Percentiles rank a stretch among this genome's conserved stretches.
Evolutionary conservation across 2,888 invertebrate species (phyloP).

Genomic region (Helobdella robusta): DNA sequence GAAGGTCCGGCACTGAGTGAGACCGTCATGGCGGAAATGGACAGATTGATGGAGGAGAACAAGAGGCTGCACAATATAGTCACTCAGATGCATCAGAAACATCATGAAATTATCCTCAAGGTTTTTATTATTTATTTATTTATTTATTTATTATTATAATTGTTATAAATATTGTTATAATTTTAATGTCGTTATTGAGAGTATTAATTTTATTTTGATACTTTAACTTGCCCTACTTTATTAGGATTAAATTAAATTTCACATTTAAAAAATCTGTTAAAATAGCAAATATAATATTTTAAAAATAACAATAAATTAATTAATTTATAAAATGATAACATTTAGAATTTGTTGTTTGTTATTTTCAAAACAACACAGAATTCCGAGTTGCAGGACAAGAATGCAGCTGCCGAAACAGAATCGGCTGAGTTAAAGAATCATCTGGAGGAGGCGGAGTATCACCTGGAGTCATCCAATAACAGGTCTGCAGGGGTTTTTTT

Average conservation of each 20-base stretch:
- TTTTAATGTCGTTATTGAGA: neutral
- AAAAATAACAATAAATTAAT: neutral
- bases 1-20: slow-evolving; percentile 36
- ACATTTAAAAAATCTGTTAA: too few relatives aligned
- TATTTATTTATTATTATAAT: neutral
- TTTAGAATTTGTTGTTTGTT: too few relatives aligned
- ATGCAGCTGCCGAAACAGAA: slow-evolving; percentile 77
- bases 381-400: slow-evolving; percentile 66
- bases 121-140: slow-evolving; percentile 40
- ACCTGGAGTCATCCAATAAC: slow-evolving; percentile 52
- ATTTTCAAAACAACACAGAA: slow-evolving; percentile 51
- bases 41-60: slow-evolving; percentile 80
- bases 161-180: neutral
- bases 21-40: slow-evolving; percentile 60
- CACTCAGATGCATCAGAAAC: slow-evolving; percentile 80
- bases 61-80: slow-evolving; percentile 78
- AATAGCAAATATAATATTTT: too few relatives aligned
- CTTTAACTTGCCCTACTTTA: too few relatives aligned
- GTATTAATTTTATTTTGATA: neutral
- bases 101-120: slow-evolving; percentile 81
- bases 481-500: too few relatives aligned
- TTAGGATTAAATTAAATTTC: too few relatives aligned
- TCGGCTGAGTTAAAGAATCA: slow-evolving; percentile 88
- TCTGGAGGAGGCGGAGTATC: slow-evolving; percentile 81
- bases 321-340: neutral